Evolutionary conservation across 2,797 vertebrate species (phyloP), one percentile per base, ranked within the genome.

Genomic region (Natrix natrix): DNA sequence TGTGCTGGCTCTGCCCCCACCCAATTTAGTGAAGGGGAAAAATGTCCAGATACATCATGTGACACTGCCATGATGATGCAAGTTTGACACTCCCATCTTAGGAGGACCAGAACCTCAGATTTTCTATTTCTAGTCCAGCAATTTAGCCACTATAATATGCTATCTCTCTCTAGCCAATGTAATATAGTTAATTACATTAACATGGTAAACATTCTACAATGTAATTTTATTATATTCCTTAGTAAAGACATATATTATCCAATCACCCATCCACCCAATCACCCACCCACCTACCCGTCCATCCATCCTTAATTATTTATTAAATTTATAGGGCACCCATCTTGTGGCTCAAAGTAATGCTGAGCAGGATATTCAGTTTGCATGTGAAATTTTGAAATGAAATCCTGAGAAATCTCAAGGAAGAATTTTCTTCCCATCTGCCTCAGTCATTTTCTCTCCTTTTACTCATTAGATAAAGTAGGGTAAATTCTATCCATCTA

Each of bases 11-110:
- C 16, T 0, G 5, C 16, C 56, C 56, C 16, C 4, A 0, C 56
- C 14, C 1, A 0, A 5, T 17, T 57, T 57, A 57, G 16, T 0
- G 5, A 57, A 57, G 56, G 56, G 16, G 14, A 1, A 0, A 1
- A 17, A 57, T 17, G 16, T 57, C 16, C 16, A 1, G 4, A 57
- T 57, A 57, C 56, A 17, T 17, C 56, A 57, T 4, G 1, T 57
- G 56, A 57, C 16, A 5, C 14, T 0, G 5, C 56, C 5, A 5
- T 57, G 56, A 5, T 57, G 56, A 57, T 17, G 5, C 5, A 1
- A 57, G 56, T 57, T 57, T 57, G 56, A 57, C 56, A 57, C 16
- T 4, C 1, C 56, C 8, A 16, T 37, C 1, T 37, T 17, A 74
- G 14, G 63, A 69, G 28, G 66, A 17, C 2, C 32, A 17, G 28